Evolutionary conservation across 2,797 vertebrate species (phyloP).

Genomic region (Myotis daubentonii): DNA sequence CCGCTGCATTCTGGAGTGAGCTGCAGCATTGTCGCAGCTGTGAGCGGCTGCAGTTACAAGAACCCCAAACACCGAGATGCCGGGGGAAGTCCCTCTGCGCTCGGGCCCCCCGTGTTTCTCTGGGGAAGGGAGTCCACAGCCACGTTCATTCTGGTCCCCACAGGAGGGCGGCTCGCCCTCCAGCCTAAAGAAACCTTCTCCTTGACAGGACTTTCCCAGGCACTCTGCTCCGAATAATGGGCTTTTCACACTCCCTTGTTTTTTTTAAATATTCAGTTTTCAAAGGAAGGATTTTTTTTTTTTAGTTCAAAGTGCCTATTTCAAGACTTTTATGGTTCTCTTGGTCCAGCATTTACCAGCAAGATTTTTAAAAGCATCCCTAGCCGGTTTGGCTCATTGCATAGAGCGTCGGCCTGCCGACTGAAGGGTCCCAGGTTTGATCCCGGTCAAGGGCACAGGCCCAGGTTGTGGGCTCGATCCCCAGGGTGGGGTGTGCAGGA

Average conservation of each 20-base stretch:
- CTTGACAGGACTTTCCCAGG: slow-evolving; percentile 58
- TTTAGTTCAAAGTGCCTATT: slow-evolving; percentile 16
- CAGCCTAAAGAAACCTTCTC: slow-evolving; percentile 42
- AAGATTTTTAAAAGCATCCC: not conserved
- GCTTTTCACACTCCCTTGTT: not conserved
- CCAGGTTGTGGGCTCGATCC: no score
- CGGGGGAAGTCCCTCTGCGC: not conserved
- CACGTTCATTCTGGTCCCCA: slow-evolving; percentile 14
- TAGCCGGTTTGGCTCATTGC: no score
- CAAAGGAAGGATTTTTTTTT: slow-evolving; percentile 60
- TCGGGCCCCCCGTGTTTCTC: not conserved
- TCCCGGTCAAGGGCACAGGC: no score
- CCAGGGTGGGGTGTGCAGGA: no score
- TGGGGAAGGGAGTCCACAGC: not conserved
- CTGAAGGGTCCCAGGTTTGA: no score
- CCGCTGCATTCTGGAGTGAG: not conserved
- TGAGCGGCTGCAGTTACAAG: not conserved
- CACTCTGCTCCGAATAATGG: slow-evolving; percentile 34
- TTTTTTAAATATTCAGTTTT: slow-evolving; percentile 65
- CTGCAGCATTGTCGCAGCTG: slow-evolving; percentile 71
- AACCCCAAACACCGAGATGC: not conserved
- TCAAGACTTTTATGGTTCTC: slow-evolving; percentile 17
- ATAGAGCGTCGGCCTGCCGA: no score
- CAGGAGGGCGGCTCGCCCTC: not conserved
- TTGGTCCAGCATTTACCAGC: slow-evolving; percentile 25